These are phyloP conservation scores for Tetraneura akinire DNA, from an alignment of 1,140 invertebrate species.

Conservation along the genomic window DNA sequence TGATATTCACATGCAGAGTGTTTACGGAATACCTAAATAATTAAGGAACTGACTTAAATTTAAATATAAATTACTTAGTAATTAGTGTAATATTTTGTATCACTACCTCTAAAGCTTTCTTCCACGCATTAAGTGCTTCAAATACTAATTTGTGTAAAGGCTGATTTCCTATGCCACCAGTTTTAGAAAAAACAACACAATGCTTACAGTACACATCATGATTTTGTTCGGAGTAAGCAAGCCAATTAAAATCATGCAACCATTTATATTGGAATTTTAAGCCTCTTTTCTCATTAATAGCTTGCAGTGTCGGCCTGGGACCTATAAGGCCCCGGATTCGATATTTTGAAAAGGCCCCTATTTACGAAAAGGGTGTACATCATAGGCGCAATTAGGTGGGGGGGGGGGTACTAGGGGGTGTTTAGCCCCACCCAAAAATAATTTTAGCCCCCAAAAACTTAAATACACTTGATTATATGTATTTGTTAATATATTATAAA, in stretches of 20 bases:
- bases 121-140: background rate
- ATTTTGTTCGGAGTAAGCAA: background rate
- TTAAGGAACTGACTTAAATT: background rate
- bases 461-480: too few relatives aligned
- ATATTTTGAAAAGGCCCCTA: too few relatives aligned
- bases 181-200: background rate
- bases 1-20: background rate
- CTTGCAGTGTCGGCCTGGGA: too few relatives aligned
- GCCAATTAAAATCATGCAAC: background rate
- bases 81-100: background rate
- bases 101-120: background rate
- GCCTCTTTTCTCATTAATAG: background rate
- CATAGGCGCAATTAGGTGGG: too few relatives aligned
- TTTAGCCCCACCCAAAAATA: too few relatives aligned
- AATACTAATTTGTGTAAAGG: background rate
- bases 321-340: too few relatives aligned
- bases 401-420: too few relatives aligned
- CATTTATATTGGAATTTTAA: slow-evolving; percentile 6
- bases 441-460: too few relatives aligned
- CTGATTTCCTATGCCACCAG: background rate
- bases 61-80: too few relatives aligned
- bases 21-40: background rate
- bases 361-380: too few relatives aligned
- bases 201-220: background rate
- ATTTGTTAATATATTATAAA: too few relatives aligned